Evolutionary conservation across 2,113 vertebrate species (phyloP), one percentile per base, ranked within the genome.

Genomic region (Scomber colias): DNA sequence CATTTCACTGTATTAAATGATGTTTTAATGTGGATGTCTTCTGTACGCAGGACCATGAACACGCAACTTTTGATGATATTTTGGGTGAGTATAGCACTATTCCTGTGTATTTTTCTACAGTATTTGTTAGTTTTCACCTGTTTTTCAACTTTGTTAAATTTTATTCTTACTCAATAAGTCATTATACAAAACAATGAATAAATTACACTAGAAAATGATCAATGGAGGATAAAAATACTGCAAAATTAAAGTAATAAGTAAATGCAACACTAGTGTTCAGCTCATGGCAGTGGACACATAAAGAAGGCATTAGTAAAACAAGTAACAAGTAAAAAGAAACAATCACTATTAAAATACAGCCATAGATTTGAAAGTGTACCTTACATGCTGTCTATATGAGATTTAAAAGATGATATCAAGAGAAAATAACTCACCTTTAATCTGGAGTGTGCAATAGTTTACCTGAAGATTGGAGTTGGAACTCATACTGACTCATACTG

Each of bases 41-140:
- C 76, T 57, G 24, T 61, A n/a, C 72, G 56, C 79, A 99, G 98
- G 98, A 99, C 90, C 98, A 99, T 0, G 98, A 99, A 92, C 98
- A 99, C 0, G 98, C 98, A 2, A 98, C 97, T 5, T 99, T 99
- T 64, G 97, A 99, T 83, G 98, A 99, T 88, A 99, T 99, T 87
- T 90, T 99, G 80, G 98, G 98, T 99, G 95, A 1, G 97, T 94
- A 79, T 27, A 27, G 24, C 24, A 27, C 46, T 27, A 15, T 49
- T 77, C 21, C 13, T 60, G 6, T 64, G 19, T 35, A 48, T 66
- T 17, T 72, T n/a, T 24, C 8, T 61, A 11, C 24, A 27, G 24
- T 12, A 0, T 45, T 35, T 61, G n/a, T 40, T 9, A 40, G 8
- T 40, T 40, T 72, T 63, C 9, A 73, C 9, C 11, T 0, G 0